Evolutionary conservation across 2,113 vertebrate genomes (phyloP).

Genomic region (Siniperca chuatsi): DNA sequence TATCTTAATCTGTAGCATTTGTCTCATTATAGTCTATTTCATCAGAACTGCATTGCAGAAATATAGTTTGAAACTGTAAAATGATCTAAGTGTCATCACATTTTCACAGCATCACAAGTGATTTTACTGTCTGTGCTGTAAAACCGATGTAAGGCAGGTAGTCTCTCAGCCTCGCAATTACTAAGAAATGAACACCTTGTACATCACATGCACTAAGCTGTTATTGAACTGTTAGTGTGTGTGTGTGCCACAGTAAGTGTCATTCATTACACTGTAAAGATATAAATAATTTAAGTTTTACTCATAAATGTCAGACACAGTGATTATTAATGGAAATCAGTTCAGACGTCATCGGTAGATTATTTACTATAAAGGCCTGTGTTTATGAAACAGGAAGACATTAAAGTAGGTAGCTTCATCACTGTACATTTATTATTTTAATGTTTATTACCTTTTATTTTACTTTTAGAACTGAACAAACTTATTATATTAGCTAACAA

Average conservation of each 20-base stretch:
- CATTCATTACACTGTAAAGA: background rate
- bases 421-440: background rate
- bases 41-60: background rate
- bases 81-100: background rate
- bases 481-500: background rate
- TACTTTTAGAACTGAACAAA: background rate
- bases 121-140: background rate
- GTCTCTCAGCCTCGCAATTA: background rate
- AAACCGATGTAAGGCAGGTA: background rate
- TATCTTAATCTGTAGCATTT: background rate
- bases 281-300: background rate
- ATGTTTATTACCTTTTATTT: background rate
- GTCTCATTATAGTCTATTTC: background rate
- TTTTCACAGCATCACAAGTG: background rate
- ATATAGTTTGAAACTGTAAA: background rate
- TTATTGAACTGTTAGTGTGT: no score
- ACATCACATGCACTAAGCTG: background rate
- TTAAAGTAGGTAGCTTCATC: background rate
- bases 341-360: background rate
- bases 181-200: background rate
- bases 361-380: background rate
- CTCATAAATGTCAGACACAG: background rate
- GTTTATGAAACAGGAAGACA: background rate
- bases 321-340: background rate
- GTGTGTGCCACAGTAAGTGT: background rate